phyloP scores from a whole-genome alignment of 2,888 invertebrate genomes.

The Caenorhabditis sinica region DNA sequence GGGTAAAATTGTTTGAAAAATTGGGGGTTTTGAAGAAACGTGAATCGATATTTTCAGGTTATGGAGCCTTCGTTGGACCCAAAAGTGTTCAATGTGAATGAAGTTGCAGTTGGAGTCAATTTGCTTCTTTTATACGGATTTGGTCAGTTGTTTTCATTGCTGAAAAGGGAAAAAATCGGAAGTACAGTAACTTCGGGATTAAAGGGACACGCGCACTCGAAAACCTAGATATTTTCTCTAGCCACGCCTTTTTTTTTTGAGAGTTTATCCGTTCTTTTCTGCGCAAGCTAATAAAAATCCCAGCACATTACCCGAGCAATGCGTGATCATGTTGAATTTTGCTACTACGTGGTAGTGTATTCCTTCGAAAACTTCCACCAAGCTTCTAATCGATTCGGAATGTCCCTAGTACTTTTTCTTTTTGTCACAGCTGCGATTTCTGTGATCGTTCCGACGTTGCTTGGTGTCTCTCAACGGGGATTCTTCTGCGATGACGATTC shows the following conservation, averaged over 20 bases:
- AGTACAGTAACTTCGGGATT: background rate
- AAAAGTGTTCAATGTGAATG: constrained; percentile 60
- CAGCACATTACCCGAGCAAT: background rate
- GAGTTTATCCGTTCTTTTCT: no score
- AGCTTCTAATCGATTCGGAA: constrained; percentile 1
- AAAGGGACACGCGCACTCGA: no score
- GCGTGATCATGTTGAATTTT: constrained; percentile 18
- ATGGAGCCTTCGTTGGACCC: constrained; percentile 67
- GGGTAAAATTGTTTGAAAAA: constrained; percentile 27
- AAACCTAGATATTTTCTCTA: no score
- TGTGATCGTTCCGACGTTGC: constrained; percentile 63
- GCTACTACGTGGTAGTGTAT: constrained; percentile 20
- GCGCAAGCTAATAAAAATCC: background rate
- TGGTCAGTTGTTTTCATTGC: constrained; percentile 55
- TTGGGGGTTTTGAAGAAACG: background rate
- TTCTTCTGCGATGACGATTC: constrained; percentile 77
- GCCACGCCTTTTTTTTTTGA: no score
- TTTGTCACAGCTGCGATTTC: constrained; percentile 65
- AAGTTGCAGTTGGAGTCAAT: constrained; percentile 65
- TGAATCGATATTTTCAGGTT: constrained; percentile 51
- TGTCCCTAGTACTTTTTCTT: constrained; percentile 28
- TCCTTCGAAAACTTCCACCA: constrained; percentile 14
- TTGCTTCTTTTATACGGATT: constrained; percentile 72
- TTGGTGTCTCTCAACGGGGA: constrained; percentile 70
- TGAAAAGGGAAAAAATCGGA: background rate